Evolutionary conservation across 2,113 vertebrate species (phyloP).

Genomic region (Circaetus cinerascens): DNA sequence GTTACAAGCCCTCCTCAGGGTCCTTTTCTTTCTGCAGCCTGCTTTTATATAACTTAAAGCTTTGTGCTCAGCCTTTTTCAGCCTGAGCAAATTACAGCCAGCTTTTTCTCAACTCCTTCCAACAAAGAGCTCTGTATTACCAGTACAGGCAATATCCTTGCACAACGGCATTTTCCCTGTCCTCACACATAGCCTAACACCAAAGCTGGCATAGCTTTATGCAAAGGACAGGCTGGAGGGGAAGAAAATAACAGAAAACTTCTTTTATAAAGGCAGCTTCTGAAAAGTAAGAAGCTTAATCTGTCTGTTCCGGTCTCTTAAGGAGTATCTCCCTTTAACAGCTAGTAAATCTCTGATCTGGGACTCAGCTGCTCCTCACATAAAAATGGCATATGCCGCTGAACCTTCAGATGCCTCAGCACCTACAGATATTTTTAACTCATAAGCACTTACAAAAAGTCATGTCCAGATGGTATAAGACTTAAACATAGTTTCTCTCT

Average conservation of each 20-base stretch:
- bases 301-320: background rate
- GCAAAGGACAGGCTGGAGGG: background rate
- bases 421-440: slow-evolving; percentile 44
- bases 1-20: background rate
- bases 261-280: background rate
- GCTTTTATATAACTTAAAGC: background rate
- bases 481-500: background rate
- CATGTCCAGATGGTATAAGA: background rate
- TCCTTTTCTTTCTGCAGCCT: background rate
- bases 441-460: background rate
- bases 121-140: background rate
- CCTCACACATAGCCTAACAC: background rate
- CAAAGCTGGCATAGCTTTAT: background rate
- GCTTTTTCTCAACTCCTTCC: background rate
- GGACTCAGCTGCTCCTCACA: background rate
- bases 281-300: background rate
- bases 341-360: slow-evolving; percentile 6
- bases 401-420: slow-evolving; percentile 37
- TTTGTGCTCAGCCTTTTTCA: slow-evolving; percentile 9
- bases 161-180: background rate
- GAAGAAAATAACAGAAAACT: background rate
- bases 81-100: background rate
- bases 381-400: background rate
- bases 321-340: background rate
- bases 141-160: background rate